Percentiles rank a stretch among this genome's conserved stretches.
Evolutionary conservation across 1,140 invertebrate species (phyloP).

Genomic region (Ooceraea biroi): DNA sequence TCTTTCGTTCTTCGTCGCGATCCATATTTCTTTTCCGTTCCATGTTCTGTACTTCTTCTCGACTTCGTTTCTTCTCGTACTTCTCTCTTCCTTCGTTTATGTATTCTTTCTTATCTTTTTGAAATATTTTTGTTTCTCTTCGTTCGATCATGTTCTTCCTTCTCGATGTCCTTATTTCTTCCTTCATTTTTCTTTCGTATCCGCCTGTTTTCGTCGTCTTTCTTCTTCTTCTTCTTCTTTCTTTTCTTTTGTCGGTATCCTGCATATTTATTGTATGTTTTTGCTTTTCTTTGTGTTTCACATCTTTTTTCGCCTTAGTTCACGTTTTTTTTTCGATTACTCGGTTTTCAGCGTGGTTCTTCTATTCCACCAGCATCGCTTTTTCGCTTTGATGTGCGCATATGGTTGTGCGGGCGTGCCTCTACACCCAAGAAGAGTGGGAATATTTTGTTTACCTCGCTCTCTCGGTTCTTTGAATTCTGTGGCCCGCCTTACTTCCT

Average conservation of each 20-base stretch:
- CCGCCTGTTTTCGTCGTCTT: slow-evolving; percentile 43
- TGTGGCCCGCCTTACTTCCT: slow-evolving; percentile 44
- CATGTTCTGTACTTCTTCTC: background rate
- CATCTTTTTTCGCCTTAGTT: no score
- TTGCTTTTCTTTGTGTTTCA: no score
- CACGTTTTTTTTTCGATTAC: no score
- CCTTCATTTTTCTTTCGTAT: background rate
- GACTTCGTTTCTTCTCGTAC: slow-evolving; percentile 2
- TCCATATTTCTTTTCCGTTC: slow-evolving; percentile 18
- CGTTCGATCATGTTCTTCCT: background rate
- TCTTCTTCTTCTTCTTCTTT: slow-evolving; percentile 32
- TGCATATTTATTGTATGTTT: no score
- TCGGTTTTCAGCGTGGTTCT: background rate
- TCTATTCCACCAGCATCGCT: background rate
- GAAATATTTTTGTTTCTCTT: slow-evolving; percentile 24
- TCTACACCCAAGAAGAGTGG: slow-evolving; percentile 70
- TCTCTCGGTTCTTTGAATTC: slow-evolving; percentile 84
- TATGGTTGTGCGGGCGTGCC: slow-evolving; percentile 48
- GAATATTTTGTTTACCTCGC: slow-evolving; percentile 86
- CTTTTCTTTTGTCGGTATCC: background rate
- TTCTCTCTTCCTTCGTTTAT: slow-evolving; percentile 39
- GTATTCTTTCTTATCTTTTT: no score
- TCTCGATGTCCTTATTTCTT: background rate
- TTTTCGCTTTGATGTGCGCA: slow-evolving; percentile 35
- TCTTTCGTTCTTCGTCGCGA: slow-evolving; percentile 3